Evolutionary conservation across 2,888 invertebrate genomes (phyloP), one percentile per base, ranked within the genome.

Genomic region (Lysandra coridon): DNA sequence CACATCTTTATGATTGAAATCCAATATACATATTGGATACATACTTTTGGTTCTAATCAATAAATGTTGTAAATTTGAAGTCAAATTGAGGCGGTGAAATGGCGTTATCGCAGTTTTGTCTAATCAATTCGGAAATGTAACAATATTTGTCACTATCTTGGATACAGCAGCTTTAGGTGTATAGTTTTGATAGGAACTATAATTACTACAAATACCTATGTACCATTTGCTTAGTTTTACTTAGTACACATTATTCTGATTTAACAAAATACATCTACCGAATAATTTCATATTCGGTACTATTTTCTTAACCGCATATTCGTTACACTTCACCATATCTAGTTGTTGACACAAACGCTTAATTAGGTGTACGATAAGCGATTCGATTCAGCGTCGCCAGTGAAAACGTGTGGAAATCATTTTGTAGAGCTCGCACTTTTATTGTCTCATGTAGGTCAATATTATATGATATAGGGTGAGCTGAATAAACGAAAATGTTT

Each of bases 281-380:
- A 1, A 64, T 64, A 64, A 12, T 30, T 44, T 10, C 3, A 30
- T 64, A 64, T 64, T 64, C 64, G 30, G 64, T 30, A 30, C 30
- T n/a, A 64, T 64, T 12, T 44, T 5, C 2, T 44, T 44, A 6
- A 14, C 69, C 69, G 23, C 30, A 69, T 33, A 64, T 64, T 64
- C 64, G 30, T 33, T 69, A 69, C 17, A 57, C 57, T 14, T 23
- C 1, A 12, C 17, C 69, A 69, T 33, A 17, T 5, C 33, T 69
- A 37, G 33, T 88, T 89, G 90, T 89, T 90, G 87, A 88, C 87
- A 88, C 87, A 87, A 89, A 86, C 86, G 88, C 87, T 89, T 89
- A 90, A 90, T 91, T 90, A 90, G 86, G 85, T 85, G 85, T 82
- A 85, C 73, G 85, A 84, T 87, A 44, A 74, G 74, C 40, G 74